Conservation (phyloP, 30 jellyfish, hydroid and myxozoan species). For the Hydractinia echinata region DNA sequence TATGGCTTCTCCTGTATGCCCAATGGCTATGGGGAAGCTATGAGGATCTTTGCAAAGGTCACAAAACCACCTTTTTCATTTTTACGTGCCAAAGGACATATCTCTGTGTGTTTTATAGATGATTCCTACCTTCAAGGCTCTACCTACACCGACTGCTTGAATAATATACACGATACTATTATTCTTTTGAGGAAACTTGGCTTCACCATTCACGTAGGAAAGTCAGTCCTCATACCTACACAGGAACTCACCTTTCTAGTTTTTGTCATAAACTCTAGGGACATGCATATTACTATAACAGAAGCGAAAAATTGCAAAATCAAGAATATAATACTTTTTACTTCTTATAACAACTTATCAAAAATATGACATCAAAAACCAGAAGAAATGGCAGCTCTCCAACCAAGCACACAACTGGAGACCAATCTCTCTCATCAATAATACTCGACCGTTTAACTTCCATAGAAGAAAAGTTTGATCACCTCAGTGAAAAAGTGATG, state of each 20-base stretch:
- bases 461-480: too few species aligned
- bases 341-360: too few species aligned
- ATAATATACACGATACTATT: constrained; percentile 17
- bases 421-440: too few species aligned
- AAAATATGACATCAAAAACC: too few species aligned
- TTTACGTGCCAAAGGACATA: constrained; percentile 19
- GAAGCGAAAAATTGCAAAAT: constrained; percentile 10
- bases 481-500: too few species aligned
- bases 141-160: constrained; percentile 23
- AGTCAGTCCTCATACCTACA: constrained; percentile 35
- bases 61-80: constrained; percentile 24
- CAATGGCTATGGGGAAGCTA: constrained; percentile 24
- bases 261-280: constrained; percentile 23
- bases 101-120: constrained; percentile 28
- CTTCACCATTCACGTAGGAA: constrained; percentile 38
- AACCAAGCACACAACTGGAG: too few species aligned
- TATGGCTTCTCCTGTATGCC: constrained; percentile 30
- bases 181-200: constrained; percentile 18
- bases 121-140: constrained; percentile 36
- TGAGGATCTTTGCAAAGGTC: constrained; percentile 37
- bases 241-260: constrained; percentile 34
- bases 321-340: too few species aligned
- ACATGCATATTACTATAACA: constrained; percentile 30
- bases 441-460: too few species aligned
- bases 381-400: too few species aligned